A percentile compares a stretch with the other conserved stretches of the same genome.
phyloP scores from a whole-genome alignment of 2,888 invertebrate genomes.

The Hemithea aestivaria region DNA sequence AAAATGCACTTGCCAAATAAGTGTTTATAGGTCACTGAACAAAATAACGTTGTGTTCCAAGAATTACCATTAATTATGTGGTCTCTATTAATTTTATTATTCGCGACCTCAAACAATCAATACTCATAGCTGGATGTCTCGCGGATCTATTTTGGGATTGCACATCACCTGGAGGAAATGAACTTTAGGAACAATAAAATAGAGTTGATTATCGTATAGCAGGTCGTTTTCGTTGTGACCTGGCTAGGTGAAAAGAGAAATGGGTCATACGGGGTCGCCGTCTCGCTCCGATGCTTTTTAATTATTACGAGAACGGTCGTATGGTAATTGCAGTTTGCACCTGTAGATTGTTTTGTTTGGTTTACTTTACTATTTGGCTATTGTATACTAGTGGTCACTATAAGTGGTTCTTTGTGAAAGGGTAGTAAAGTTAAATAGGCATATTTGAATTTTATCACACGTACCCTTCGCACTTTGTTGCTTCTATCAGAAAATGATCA shows the following conservation, averaged over 20 bases:
- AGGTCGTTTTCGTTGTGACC: constrained; percentile 41
- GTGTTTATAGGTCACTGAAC: too few relatives aligned
- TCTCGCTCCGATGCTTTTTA: constrained; percentile 59
- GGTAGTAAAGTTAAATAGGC: too few relatives aligned
- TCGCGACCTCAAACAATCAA: constrained; percentile 46
- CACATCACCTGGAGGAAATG: constrained; percentile 9
- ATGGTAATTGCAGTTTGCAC: constrained; percentile 27
- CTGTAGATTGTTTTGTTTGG: constrained; percentile 29
- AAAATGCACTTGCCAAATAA: too few relatives aligned
- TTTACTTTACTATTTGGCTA: too few relatives aligned
- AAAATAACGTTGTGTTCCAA: too few relatives aligned
- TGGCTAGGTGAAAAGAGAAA: constrained; percentile 53
- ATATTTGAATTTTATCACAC: too few relatives aligned
- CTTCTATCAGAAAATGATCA: too few relatives aligned
- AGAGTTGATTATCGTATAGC: constrained; percentile 30
- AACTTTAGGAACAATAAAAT: constrained; percentile 9
- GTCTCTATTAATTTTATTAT: constrained; percentile 27
- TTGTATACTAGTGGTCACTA: too few relatives aligned
- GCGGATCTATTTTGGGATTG: constrained; percentile 54
- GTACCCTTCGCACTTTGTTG: too few relatives aligned
- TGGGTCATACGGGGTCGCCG: constrained; percentile 60
- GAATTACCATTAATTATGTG: too few relatives aligned
- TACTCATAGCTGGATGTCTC: constrained; percentile 52
- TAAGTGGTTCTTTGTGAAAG: too few relatives aligned
- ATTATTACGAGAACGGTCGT: constrained; percentile 38